Conservation (phyloP, 2,888 invertebrate species). For the Cenopis cana region DNA sequence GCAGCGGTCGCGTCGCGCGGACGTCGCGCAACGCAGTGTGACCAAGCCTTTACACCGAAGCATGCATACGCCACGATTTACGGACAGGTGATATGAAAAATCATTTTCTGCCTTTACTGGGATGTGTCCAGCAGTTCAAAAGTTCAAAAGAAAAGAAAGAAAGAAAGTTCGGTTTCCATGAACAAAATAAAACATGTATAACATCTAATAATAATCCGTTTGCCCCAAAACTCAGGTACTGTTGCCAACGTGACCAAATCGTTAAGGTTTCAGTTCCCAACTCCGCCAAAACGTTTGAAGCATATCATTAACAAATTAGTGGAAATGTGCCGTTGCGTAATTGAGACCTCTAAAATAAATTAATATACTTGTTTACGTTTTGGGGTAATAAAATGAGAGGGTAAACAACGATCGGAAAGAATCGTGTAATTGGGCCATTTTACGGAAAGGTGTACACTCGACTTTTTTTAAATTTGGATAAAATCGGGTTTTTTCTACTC, state of each 20-base stretch:
- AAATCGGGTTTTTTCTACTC: too few relatives aligned
- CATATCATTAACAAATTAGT: neutral
- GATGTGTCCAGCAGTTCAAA: too few relatives aligned
- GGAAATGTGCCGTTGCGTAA: constrained; percentile 1
- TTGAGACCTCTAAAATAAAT: neutral
- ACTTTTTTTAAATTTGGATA: too few relatives aligned
- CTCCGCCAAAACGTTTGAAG: neutral
- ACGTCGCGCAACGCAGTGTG: too few relatives aligned
- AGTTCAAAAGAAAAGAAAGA: too few relatives aligned
- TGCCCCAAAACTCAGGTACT: constrained; percentile 5
- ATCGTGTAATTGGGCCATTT: too few relatives aligned
- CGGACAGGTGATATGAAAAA: neutral
- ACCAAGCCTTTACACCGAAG: too few relatives aligned
- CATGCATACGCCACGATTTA: too few relatives aligned
- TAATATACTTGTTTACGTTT: neutral
- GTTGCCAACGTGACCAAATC: constrained; percentile 25
- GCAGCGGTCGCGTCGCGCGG: too few relatives aligned
- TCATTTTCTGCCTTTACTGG: neutral
- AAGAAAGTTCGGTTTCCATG: too few relatives aligned
- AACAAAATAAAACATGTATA: neutral
- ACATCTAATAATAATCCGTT: neutral
- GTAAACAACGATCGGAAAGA: neutral
- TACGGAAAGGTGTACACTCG: too few relatives aligned
- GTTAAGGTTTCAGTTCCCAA: constrained; percentile 7
- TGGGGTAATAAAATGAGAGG: neutral